Evolutionary conservation across 2,113 vertebrate genomes (phyloP).

Genomic region (Sporophila hypoxantha): DNA sequence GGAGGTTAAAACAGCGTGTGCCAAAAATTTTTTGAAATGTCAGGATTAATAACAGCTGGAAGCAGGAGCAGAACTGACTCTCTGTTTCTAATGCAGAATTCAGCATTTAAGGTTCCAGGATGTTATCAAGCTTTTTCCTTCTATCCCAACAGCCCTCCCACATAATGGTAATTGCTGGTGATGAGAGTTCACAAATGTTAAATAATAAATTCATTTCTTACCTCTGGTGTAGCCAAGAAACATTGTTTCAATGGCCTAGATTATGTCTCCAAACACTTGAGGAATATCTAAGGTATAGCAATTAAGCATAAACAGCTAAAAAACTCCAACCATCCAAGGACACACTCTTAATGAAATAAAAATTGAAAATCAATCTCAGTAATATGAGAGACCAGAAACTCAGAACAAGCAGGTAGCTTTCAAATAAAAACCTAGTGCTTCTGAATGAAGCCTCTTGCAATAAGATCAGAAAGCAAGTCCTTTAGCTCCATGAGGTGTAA

Average conservation of each 20-base stretch:
- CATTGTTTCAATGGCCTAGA: neutral
- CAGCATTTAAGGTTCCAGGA: neutral
- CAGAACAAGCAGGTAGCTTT: neutral
- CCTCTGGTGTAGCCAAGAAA: neutral
- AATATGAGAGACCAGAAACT: neutral
- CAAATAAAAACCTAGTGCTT: neutral
- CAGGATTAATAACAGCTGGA: conserved; percentile 49
- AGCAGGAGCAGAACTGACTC: neutral
- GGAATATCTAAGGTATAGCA: neutral
- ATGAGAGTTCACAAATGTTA: neutral
- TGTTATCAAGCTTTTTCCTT: neutral
- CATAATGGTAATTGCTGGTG: neutral
- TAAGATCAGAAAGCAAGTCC: neutral
- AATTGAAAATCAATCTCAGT: neutral
- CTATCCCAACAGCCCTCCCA: neutral
- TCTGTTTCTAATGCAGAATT: neutral
- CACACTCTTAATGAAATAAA: neutral
- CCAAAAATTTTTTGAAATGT: conserved; percentile 12
- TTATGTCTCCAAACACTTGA: neutral
- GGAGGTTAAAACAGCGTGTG: neutral
- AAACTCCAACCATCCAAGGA: neutral
- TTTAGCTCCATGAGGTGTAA: neutral
- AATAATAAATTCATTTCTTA: neutral
- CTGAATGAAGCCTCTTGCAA: neutral
- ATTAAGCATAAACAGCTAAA: neutral